These are phyloP conservation scores for Pseudanteris insignis DNA, from an alignment of 2,888 invertebrate genomes.

Conservation along the genomic window DNA sequence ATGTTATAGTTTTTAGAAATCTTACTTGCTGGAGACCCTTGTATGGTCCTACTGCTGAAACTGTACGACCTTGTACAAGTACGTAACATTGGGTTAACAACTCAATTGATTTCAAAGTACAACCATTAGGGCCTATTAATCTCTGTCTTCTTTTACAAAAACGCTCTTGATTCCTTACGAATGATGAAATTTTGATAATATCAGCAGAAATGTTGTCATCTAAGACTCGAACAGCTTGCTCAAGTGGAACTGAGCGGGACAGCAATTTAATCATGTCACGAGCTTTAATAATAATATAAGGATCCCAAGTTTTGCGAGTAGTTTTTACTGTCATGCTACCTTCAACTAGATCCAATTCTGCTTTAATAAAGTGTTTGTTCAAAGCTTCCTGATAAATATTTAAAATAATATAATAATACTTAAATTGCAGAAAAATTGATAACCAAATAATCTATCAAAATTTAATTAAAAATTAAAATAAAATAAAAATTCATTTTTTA, in stretches of 20 bases:
- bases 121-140: conserved; percentile 97
- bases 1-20: too few species aligned
- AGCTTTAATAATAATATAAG: conserved; percentile 95
- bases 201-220: conserved; percentile 94
- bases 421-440: too few species aligned
- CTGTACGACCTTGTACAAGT: conserved; percentile 96
- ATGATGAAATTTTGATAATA: conserved; percentile 93
- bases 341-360: conserved; percentile 91
- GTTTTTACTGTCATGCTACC: conserved; percentile 95
- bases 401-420: too few species aligned
- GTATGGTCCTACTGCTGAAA: conserved; percentile 95
- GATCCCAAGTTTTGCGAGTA: conserved; percentile 98
- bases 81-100: conserved; percentile 96
- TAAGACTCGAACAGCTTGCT: conserved; percentile 88
- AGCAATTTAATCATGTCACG: conserved; percentile 94
- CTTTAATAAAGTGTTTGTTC: conserved; percentile 80
- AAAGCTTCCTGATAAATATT: conserved; percentile 69
- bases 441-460: too few species aligned
- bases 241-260: conserved; percentile 95
- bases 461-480: too few species aligned
- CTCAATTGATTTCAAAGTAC: conserved; percentile 96
- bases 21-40: conserved; percentile 79
- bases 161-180: conserved; percentile 90
- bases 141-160: conserved; percentile 95
- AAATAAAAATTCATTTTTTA: too few species aligned